phyloP scores from a whole-genome alignment of 2,113 vertebrate species.

The Crotophaga sulcirostris region DNA sequence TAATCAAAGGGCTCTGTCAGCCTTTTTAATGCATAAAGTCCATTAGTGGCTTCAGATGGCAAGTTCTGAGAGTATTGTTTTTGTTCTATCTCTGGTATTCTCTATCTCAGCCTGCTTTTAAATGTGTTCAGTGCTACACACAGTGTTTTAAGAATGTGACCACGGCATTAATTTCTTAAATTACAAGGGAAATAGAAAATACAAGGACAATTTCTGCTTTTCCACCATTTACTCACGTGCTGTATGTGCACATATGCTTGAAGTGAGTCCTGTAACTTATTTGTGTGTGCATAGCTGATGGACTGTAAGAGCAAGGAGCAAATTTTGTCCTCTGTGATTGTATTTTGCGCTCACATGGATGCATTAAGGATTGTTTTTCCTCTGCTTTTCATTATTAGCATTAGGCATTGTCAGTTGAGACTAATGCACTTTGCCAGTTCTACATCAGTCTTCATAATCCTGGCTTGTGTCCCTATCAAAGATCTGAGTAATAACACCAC shows the following conservation, averaged over 20 bases:
- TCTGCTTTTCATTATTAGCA: neutral
- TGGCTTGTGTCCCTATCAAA: fast-evolving
- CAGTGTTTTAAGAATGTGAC: neutral
- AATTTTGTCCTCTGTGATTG: neutral
- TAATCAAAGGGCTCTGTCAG: neutral
- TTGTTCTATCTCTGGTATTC: neutral
- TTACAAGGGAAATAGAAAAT: neutral
- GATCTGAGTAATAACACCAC: neutral
- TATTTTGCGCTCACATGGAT: neutral
- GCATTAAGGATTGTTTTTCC: neutral
- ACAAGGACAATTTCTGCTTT: neutral
- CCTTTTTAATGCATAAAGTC: neutral
- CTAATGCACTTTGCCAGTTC: neutral
- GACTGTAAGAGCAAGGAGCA: neutral
- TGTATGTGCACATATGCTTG: fast-evolving
- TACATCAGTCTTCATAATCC: neutral
- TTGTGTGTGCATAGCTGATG: neutral
- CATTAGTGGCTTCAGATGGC: neutral
- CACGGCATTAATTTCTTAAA: neutral
- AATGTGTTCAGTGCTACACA: neutral
- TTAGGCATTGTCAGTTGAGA: neutral
- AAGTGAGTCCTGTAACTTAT: neutral
- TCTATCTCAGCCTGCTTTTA: neutral
- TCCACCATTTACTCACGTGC: neutral
- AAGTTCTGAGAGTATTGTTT: neutral